Evolutionary conservation across 2,888 invertebrate genomes (phyloP).

Genomic region (Odontothrips loti): DNA sequence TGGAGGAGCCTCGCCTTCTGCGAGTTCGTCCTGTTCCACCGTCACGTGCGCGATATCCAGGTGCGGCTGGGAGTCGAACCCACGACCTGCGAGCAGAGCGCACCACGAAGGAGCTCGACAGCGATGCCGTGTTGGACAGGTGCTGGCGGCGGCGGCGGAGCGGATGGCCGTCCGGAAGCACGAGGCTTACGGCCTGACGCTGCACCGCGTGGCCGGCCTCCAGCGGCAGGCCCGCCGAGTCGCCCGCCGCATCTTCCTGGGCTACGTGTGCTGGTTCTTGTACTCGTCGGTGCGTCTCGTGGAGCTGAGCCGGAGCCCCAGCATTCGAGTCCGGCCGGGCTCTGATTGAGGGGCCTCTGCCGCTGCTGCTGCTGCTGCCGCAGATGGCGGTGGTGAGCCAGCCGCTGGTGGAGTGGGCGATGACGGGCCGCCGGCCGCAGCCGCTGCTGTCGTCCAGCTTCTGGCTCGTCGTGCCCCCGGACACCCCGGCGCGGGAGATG

Average conservation of each 20-base stretch:
- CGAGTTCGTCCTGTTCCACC: background rate
- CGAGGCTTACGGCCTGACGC: background rate
- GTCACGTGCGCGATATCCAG: background rate
- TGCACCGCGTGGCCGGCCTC: background rate
- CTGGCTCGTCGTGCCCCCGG: background rate
- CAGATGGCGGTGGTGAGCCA: background rate
- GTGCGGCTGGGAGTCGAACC: background rate
- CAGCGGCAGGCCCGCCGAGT: background rate
- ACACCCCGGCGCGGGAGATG: background rate
- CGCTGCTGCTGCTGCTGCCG: background rate
- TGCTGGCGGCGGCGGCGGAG: background rate
- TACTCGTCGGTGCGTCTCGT: constrained; percentile 8
- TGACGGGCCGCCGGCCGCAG: background rate
- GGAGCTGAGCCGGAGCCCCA: too few species aligned
- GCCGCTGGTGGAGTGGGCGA: background rate
- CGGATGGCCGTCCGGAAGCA: background rate
- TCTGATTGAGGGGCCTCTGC: too few species aligned
- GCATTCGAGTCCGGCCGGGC: too few species aligned
- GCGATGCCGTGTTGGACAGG: background rate
- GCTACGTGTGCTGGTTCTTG: background rate
- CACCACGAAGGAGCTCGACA: background rate
- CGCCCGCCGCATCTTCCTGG: background rate
- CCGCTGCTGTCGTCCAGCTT: background rate
- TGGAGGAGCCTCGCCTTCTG: background rate
- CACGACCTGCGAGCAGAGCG: background rate